Evolutionary conservation across 2,797 vertebrate genomes (phyloP).

Genomic region (Paguma larvata): DNA sequence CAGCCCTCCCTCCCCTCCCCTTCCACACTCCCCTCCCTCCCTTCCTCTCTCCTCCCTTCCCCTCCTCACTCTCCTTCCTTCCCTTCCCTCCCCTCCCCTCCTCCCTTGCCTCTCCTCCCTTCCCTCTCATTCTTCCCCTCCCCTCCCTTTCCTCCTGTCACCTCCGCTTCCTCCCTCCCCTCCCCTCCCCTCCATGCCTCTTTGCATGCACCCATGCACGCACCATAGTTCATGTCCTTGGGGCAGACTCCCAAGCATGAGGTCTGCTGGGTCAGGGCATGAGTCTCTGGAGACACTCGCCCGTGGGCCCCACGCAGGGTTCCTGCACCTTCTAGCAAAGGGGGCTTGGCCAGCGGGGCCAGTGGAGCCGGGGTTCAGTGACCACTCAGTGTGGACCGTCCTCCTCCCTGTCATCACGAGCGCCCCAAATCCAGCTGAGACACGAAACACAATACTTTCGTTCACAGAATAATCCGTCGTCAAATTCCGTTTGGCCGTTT

Average conservation of each 20-base stretch:
- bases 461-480: slow-evolving; percentile 48
- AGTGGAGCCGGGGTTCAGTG: not conserved
- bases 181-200: too few species aligned
- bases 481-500: slow-evolving; percentile 40
- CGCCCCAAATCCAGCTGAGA: slow-evolving; percentile 6
- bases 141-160: too few species aligned
- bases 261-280: not conserved
- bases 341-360: too few species aligned
- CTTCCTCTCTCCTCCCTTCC: too few species aligned
- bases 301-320: not conserved
- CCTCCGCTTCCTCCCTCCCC: too few species aligned
- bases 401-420: not conserved
- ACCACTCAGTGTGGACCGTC: not conserved
- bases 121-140: too few species aligned
- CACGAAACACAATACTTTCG: slow-evolving; percentile 29
- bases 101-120: too few species aligned
- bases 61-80: too few species aligned
- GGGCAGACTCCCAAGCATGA: not conserved
- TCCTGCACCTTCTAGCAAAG: not conserved
- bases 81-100: too few species aligned
- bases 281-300: not conserved
- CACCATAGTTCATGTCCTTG: not conserved
- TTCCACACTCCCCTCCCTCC: too few species aligned
- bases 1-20: too few species aligned
- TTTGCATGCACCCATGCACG: too few species aligned